Conservation (phyloP, 2,797 vertebrate species). For the Peromyscus attwateri region DNA sequence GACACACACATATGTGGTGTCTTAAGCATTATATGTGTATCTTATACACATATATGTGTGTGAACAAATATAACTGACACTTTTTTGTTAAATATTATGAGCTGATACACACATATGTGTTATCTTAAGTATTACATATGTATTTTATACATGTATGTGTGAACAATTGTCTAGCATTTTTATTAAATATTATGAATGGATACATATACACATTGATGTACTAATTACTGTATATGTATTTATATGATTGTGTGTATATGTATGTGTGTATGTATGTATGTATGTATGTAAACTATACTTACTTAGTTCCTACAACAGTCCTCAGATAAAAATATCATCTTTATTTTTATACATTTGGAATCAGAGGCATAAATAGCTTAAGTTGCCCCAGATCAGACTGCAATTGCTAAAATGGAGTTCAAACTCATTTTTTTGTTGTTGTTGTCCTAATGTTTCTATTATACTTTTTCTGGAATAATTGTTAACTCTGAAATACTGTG, state of each 20-base stretch:
- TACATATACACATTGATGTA: neutral
- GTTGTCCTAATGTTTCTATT: neutral
- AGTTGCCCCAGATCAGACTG: neutral
- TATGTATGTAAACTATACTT: neutral
- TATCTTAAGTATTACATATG: neutral
- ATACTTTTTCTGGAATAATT: neutral
- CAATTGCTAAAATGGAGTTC: neutral
- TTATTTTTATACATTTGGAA: neutral
- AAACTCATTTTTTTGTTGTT: neutral
- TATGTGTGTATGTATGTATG: neutral
- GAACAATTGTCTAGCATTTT: neutral
- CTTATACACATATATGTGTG: neutral
- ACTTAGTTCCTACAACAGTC: neutral
- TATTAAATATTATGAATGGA: neutral
- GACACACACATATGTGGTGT: neutral
- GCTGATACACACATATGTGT: neutral
- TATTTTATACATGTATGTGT: neutral
- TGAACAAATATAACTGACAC: neutral
- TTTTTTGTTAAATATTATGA: neutral
- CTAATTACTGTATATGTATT: neutral
- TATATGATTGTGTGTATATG: neutral
- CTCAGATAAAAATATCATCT: neutral
- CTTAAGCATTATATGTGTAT: neutral
- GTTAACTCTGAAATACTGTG: neutral
- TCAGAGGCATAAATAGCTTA: neutral